Evolutionary conservation across 2,113 vertebrate species (phyloP).

Genomic region (Corythaeola cristata): DNA sequence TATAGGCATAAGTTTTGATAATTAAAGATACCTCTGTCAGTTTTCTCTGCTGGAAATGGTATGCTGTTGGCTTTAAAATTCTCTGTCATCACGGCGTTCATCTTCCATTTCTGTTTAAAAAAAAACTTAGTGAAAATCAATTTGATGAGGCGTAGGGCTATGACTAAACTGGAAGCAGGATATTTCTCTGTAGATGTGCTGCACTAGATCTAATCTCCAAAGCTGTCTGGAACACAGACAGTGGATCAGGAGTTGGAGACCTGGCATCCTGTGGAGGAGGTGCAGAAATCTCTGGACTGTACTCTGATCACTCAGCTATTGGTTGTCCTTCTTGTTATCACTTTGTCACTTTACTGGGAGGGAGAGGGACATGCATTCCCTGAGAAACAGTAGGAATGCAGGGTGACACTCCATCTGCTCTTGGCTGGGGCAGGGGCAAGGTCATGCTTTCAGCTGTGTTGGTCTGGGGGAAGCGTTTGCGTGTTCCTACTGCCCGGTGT

Average conservation of each 20-base stretch:
- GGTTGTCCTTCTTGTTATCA: not conserved
- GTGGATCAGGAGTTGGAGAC: not conserved
- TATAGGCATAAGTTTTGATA: not conserved
- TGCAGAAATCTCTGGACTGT: not conserved
- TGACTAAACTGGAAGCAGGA: not conserved
- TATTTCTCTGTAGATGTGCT: not conserved
- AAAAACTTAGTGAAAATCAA: accelerated
- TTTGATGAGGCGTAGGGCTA: not conserved
- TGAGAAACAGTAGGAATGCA: not conserved
- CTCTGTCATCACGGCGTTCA: no score
- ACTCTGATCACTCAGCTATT: accelerated
- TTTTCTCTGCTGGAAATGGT: not conserved
- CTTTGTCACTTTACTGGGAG: not conserved
- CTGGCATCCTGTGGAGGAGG: not conserved
- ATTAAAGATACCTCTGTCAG: not conserved
- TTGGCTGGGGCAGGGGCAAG: not conserved
- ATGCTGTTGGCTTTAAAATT: not conserved
- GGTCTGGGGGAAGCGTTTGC: not conserved
- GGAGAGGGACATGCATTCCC: accelerated
- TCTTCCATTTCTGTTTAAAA: not conserved
- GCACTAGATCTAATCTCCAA: not conserved
- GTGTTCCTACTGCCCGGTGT: not conserved
- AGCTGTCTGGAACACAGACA: not conserved
- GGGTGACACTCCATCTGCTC: accelerated
- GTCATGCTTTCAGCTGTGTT: not conserved